A percentile compares a stretch with the other conserved stretches of the same genome.
These are phyloP conservation scores for Oryzias celebensis DNA, from an alignment of 2,113 vertebrate genomes.

Conservation along the genomic window DNA sequence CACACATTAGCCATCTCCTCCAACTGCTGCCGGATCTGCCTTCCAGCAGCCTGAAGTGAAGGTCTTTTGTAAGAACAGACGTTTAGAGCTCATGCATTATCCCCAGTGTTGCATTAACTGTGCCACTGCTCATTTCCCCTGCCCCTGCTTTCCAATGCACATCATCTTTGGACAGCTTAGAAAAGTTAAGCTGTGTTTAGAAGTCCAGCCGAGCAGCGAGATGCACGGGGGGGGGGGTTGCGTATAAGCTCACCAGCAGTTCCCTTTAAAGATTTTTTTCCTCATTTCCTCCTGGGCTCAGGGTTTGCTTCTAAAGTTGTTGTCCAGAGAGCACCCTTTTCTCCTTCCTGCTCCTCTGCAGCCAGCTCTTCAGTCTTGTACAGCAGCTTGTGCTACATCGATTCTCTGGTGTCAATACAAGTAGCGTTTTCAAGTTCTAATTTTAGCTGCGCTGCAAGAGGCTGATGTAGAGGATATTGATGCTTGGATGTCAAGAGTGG, in stretches of 20 bases:
- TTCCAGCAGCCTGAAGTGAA: constrained; percentile 17
- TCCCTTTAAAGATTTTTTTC: constrained; percentile 29
- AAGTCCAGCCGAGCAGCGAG: background rate
- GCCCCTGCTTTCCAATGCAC: constrained; percentile 30
- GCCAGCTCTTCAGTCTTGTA: constrained; percentile 45
- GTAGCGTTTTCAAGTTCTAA: constrained; percentile 63
- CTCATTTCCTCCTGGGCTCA: constrained; percentile 48
- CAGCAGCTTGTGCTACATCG: constrained; percentile 64
- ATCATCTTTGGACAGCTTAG: constrained; percentile 34
- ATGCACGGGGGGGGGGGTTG: background rate
- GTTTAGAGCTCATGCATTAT: constrained; percentile 4
- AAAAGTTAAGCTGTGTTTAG: constrained; percentile 44
- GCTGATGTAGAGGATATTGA: constrained; percentile 61
- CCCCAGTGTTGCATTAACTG: background rate
- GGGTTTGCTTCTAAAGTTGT: constrained; percentile 43
- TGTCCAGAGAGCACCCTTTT: constrained; percentile 1
- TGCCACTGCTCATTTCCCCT: constrained; percentile 22
- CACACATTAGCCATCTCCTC: constrained; percentile 3
- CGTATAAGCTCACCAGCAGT: constrained; percentile 40
- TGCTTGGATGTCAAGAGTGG: constrained; percentile 60
- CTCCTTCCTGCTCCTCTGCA: background rate
- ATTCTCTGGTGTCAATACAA: constrained; percentile 66
- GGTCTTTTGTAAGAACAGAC: constrained; percentile 14
- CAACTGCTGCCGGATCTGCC: background rate
- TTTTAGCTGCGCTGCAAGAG: constrained; percentile 65